Conservation (phyloP, 2,797 vertebrate genomes). For the Fundulus diaphanus region DNA sequence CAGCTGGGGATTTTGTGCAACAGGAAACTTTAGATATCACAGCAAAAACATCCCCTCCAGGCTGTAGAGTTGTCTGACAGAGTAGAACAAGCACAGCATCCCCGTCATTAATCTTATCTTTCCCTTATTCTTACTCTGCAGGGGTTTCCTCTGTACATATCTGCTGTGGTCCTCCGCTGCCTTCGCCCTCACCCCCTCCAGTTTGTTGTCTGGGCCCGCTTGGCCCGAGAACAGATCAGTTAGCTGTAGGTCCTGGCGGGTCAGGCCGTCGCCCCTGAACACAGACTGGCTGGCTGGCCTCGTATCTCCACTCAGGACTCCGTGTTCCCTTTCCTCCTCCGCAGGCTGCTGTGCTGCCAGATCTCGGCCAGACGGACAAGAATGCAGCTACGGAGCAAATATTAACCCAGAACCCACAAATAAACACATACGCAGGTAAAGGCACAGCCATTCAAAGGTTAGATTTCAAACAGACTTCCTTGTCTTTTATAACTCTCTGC, state of each 20-base stretch:
- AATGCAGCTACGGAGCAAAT: slow-evolving; percentile 63
- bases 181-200: slow-evolving; percentile 18
- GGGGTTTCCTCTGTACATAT: slow-evolving; percentile 42
- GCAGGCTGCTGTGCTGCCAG: slow-evolving; percentile 60
- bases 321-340: slow-evolving; percentile 71
- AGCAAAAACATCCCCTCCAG: slow-evolving; percentile 35
- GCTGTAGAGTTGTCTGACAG: slow-evolving; percentile 36
- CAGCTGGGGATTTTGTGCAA: slow-evolving; percentile 42
- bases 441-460: slow-evolving; percentile 2
- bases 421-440: slow-evolving; percentile 27
- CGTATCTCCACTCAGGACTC: slow-evolving; percentile 73
- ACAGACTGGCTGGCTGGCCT: slow-evolving; percentile 74
- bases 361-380: slow-evolving; percentile 68
- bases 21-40: slow-evolving; percentile 47
- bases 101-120: slow-evolving; percentile 34
- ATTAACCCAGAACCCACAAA: slow-evolving; percentile 47
- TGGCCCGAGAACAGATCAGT: slow-evolving; percentile 75
- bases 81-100: slow-evolving; percentile 35
- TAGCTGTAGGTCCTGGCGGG: slow-evolving; percentile 74
- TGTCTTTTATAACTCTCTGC: slow-evolving; percentile 15
- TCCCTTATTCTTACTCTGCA: slow-evolving; percentile 34
- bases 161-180: slow-evolving; percentile 31
- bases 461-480: slow-evolving; percentile 22
- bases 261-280: slow-evolving; percentile 72
- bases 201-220: slow-evolving; percentile 66